Evolutionary conservation across 2,797 vertebrate genomes (phyloP).

Genomic region (Neosalanx taihuensis): DNA sequence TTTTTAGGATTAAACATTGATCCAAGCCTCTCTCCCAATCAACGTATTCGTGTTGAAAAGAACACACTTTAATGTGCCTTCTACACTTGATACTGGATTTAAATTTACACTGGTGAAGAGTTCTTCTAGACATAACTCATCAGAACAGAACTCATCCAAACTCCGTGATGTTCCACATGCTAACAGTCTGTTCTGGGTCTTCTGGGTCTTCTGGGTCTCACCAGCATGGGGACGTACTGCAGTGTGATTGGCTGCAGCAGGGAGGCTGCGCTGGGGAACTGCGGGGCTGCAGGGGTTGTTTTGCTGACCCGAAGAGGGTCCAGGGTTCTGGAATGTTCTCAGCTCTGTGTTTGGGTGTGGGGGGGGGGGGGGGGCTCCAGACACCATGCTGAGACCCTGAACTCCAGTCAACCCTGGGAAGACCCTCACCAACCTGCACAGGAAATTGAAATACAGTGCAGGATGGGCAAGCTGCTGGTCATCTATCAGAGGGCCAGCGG

Average conservation of each 20-base stretch:
- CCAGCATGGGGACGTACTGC: slow-evolving; percentile 31
- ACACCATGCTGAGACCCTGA: slow-evolving; percentile 91
- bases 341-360: slow-evolving; percentile 82
- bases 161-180: not conserved
- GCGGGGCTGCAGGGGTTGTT: slow-evolving; percentile 43
- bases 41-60: not conserved
- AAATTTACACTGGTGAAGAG: too few species aligned
- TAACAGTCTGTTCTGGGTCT: slow-evolving; percentile 20
- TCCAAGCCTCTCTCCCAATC: not conserved
- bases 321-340: slow-evolving; percentile 77
- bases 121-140: not conserved
- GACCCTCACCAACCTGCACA: slow-evolving; percentile 81
- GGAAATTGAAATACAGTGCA: slow-evolving; percentile 96
- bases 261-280: not conserved
- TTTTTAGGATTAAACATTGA: not conserved
- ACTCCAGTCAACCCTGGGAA: slow-evolving; percentile 89
- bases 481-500: slow-evolving; percentile 83
- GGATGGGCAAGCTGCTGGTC: slow-evolving; percentile 82
- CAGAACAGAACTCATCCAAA: not conserved
- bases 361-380: slow-evolving; percentile 57
- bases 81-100: too few species aligned
- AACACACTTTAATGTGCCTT: not conserved
- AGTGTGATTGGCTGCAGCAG: slow-evolving; percentile 34
- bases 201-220: slow-evolving; percentile 27
- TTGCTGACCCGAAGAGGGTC: slow-evolving; percentile 59